These are phyloP conservation scores for Epizoanthus fatuus DNA, from an alignment of 92 coral and sea anemone genomes.

Conservation along the genomic window DNA sequence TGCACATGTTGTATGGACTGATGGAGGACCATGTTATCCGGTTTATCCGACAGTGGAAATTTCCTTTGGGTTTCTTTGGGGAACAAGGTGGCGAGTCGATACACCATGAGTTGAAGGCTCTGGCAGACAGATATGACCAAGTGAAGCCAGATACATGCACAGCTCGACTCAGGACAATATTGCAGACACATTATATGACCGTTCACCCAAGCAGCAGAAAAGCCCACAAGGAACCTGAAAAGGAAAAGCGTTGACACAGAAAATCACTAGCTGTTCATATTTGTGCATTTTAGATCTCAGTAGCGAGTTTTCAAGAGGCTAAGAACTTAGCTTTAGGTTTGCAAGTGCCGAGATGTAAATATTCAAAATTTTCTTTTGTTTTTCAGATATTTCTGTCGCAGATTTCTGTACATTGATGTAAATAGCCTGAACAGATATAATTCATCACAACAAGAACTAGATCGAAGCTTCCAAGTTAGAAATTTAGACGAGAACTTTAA, in stretches of 20 bases:
- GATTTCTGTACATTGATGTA: too few species aligned
- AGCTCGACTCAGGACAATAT: conserved; percentile 1
- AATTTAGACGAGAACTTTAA: too few species aligned
- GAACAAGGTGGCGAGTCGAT: conserved; percentile 55
- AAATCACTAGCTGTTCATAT: neutral
- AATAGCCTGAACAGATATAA: too few species aligned
- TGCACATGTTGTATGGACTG: conserved; percentile 49
- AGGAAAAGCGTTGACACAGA: neutral
- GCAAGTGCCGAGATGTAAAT: too few species aligned
- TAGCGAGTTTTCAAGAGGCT: too few species aligned
- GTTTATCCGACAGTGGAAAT: conserved; percentile 17
- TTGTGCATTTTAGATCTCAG: too few species aligned
- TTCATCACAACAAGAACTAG: too few species aligned
- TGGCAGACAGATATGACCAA: neutral
- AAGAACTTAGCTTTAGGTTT: neutral
- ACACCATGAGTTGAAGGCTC: conserved; percentile 6
- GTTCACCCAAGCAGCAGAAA: conserved; percentile 22
- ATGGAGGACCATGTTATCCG: conserved; percentile 17
- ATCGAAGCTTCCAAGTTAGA: too few species aligned
- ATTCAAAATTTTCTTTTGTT: too few species aligned
- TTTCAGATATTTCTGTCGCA: too few species aligned
- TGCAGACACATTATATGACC: conserved; percentile 24
- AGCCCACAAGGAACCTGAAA: conserved; percentile 9
- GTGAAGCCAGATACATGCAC: conserved; percentile 3
- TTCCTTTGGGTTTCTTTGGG: conserved; percentile 6